Conservation (phyloP, 2,888 invertebrate species). For the Periphyllus acericola region DNA sequence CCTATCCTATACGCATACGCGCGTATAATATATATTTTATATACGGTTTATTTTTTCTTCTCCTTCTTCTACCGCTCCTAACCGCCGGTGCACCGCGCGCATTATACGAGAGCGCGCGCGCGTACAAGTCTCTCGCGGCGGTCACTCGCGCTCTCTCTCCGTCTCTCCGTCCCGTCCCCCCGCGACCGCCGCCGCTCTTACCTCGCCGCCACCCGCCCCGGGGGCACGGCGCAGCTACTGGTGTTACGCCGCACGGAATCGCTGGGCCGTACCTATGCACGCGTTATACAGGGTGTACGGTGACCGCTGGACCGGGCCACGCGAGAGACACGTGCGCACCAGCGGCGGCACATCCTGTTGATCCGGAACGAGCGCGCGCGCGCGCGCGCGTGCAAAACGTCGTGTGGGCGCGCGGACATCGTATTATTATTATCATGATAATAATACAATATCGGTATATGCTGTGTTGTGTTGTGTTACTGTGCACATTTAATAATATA, state of each 20-base stretch:
- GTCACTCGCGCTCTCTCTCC: too few relatives aligned
- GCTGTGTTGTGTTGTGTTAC: too few relatives aligned
- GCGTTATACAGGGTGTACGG: neutral
- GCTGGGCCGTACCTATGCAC: neutral
- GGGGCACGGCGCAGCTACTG: slow-evolving; percentile 32
- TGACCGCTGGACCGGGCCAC: neutral
- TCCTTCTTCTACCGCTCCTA: neutral
- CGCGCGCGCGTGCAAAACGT: neutral
- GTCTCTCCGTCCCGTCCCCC: neutral
- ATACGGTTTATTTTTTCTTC: neutral
- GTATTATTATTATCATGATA: too few relatives aligned
- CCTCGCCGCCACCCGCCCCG: neutral
- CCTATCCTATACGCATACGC: neutral
- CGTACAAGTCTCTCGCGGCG: slow-evolving; percentile 13
- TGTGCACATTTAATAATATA: too few relatives aligned
- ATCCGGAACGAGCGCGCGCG: neutral
- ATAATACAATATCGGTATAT: too few relatives aligned
- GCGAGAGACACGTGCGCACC: neutral
- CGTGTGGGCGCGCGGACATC: neutral
- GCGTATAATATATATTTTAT: slow-evolving; percentile 15
- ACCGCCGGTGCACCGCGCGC: neutral
- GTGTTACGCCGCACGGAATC: slow-evolving; percentile 52
- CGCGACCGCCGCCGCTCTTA: neutral
- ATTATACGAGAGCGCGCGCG: neutral
- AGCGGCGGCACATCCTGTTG: neutral